Evolutionary conservation across 2,888 invertebrate genomes (phyloP), one percentile per base, ranked within the genome.

Genomic region (Formica aserva): DNA sequence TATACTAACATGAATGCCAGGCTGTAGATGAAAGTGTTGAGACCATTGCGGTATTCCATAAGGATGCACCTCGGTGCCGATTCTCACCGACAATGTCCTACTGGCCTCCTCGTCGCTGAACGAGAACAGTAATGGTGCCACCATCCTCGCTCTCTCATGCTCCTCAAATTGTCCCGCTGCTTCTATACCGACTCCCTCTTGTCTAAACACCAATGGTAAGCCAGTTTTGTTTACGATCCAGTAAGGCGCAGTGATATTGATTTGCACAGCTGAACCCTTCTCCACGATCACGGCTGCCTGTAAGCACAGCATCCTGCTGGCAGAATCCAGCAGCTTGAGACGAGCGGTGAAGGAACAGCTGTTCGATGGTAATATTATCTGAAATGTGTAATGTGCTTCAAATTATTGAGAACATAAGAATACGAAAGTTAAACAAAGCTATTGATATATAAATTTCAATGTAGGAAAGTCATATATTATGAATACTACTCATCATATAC

Each of bases 191-290:
- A 97, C 96, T 0, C 98, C 98, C 94, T 98, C 98, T 95, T 99
- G 99, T 90, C 97, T 97, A 95, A 99, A 98, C 78, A 99, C 97
- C 85, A 99, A 95, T n/a, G 99, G 99, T 85, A 99, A 95, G 0
- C 99, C 99, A 8, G 99, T 98, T 95, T 98, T 98, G 95, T 99
- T 99, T 84, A 99, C 97, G 89, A 99, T 96, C 99, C 99, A 99
- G 95, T 97, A 99, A 3, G 98, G 97, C 3, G 98, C 97, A 71
- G 97, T 97, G 38, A 99, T 96, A 29, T 96, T 96, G 90, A 98
- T 96, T 32, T 92, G 96, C 84, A 97, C 95, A 9, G 96, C 96
- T n/a, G 95, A 96, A 22, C 97, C 97, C 91, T 95, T 96, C 57
- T 95, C 95, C 0, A 95, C 95, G 45, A 95, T 94, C 67, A 97